A percentile compares a stretch with the other conserved stretches of the same genome.
Evolutionary conservation across 2,888 invertebrate genomes (phyloP).

Genomic region (Spicauda simplicius): DNA sequence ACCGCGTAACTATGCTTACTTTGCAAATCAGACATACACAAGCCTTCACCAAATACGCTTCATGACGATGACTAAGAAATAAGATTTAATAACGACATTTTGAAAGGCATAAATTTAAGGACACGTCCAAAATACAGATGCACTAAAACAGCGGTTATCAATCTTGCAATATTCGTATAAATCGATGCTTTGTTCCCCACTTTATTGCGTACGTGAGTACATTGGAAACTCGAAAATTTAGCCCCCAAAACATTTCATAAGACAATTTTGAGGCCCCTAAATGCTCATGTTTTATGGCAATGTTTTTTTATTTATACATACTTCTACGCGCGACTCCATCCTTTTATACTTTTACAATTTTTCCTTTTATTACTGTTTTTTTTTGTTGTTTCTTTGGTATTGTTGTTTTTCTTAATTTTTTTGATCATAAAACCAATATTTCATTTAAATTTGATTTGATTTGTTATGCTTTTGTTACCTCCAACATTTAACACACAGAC

Average conservation of each 20-base stretch:
- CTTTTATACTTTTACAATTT: not conserved
- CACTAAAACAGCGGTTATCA: conserved; percentile 37
- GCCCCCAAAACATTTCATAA: conserved; percentile 62
- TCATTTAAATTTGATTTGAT: too few species aligned
- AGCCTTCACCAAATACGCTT: too few species aligned
- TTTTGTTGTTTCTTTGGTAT: conserved; percentile 44
- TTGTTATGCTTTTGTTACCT: too few species aligned
- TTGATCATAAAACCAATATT: too few species aligned
- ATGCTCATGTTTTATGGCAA: conserved; percentile 68
- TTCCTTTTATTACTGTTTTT: conserved; percentile 56
- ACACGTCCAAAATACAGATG: conserved; percentile 13
- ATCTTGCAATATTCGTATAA: conserved; percentile 45
- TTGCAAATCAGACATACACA: too few species aligned
- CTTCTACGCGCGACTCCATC: not conserved
- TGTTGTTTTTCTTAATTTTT: conserved; percentile 60
- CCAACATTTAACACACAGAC: too few species aligned
- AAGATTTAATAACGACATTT: not conserved
- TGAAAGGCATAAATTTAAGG: not conserved
- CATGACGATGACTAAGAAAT: not conserved
- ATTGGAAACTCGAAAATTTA: conserved; percentile 65
- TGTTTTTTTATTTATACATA: conserved; percentile 2
- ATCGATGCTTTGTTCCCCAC: conserved; percentile 60
- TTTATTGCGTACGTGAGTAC: conserved; percentile 74
- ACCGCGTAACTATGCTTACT: too few species aligned
- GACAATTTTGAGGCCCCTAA: conserved; percentile 76